These are phyloP conservation scores for Aramus guarauna DNA, from an alignment of 2,113 vertebrate species.

Conservation along the genomic window DNA sequence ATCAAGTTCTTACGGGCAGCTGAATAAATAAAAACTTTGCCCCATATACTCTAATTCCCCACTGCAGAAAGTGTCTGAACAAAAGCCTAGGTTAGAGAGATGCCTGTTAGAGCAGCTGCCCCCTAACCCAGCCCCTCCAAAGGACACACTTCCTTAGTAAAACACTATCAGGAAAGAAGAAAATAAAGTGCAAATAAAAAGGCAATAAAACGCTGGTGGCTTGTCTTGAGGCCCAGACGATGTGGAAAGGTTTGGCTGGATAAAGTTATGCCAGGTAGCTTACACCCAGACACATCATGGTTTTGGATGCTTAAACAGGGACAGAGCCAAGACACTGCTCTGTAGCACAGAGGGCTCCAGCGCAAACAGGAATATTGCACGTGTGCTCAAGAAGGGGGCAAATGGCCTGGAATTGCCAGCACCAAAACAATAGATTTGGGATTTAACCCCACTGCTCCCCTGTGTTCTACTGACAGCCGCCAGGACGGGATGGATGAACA, in stretches of 20 bases:
- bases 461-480: neutral
- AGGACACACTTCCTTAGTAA: constrained; percentile 25
- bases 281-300: neutral
- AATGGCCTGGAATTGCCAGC: constrained; percentile 10
- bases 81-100: neutral
- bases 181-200: constrained; percentile 82
- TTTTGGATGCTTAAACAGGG: neutral
- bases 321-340: neutral
- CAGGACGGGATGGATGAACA: constrained; percentile 40
- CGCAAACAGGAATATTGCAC: constrained; percentile 9
- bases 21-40: constrained; percentile 78
- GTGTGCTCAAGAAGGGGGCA: neutral
- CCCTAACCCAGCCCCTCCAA: neutral
- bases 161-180: constrained; percentile 37
- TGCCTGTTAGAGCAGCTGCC: neutral
- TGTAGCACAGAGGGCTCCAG: neutral
- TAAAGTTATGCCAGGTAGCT: neutral
- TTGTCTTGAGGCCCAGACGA: constrained; percentile 19
- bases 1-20: constrained; percentile 71
- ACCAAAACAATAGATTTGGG: neutral
- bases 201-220: constrained; percentile 54
- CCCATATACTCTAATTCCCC: constrained; percentile 24
- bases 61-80: constrained; percentile 3
- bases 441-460: neutral
- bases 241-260: constrained; percentile 19